Evolutionary conservation across 1,140 invertebrate genomes (phyloP).

Genomic region (roundworm (Caenorhabditis elegans)): DNA sequence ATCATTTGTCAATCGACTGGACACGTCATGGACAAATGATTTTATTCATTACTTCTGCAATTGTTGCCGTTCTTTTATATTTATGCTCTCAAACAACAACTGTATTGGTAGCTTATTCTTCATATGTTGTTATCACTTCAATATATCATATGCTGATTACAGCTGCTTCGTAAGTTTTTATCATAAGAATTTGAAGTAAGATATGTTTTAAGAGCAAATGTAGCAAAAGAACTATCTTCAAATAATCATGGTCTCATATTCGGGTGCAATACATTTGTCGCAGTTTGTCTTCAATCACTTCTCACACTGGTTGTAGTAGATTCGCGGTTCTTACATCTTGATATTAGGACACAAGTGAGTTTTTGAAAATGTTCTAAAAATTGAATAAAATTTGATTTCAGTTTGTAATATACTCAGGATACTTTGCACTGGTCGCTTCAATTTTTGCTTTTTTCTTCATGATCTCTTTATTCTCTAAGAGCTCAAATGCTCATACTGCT

Average conservation of each 20-base stretch:
- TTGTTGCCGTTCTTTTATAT: conserved; percentile 13
- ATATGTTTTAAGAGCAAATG: conserved; percentile 36
- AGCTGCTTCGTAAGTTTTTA: conserved; percentile 33
- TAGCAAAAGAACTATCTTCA: conserved; percentile 33
- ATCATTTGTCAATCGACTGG: conserved; percentile 41
- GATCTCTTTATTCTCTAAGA: not conserved
- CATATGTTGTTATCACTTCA: conserved; percentile 24
- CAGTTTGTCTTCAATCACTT: conserved; percentile 30
- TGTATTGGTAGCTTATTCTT: conserved; percentile 27
- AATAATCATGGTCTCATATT: conserved; percentile 41
- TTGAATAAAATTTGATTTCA: not conserved
- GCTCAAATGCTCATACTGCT: not conserved
- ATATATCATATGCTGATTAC: conserved; percentile 47
- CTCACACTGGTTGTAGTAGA: conserved; percentile 33
- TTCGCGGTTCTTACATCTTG: not conserved
- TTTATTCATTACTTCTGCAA: conserved; percentile 24
- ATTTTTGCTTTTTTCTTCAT: conserved; percentile 4
- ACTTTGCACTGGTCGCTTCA: not conserved
- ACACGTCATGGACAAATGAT: conserved; percentile 23
- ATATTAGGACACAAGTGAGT: not conserved
- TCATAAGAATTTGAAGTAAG: not conserved
- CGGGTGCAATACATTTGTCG: conserved; percentile 43
- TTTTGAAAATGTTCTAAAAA: too few relatives aligned
- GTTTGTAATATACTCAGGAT: not conserved
- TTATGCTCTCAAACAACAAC: not conserved